These are phyloP conservation scores for Leptarthrus brevirostris DNA, from an alignment of 2,888 invertebrate genomes.

Conservation along the genomic window DNA sequence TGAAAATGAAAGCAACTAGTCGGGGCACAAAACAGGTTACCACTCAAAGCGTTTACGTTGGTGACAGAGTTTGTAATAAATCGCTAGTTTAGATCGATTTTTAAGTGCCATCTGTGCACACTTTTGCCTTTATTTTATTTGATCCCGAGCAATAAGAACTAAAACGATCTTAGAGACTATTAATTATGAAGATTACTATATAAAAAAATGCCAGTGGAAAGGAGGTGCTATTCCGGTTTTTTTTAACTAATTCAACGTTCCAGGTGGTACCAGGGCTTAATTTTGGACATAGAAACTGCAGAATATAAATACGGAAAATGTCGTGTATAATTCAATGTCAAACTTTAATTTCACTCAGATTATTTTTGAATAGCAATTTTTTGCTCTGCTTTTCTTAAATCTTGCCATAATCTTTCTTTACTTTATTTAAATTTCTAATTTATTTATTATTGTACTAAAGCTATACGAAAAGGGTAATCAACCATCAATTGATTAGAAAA, in stretches of 20 bases:
- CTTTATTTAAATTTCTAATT: no score
- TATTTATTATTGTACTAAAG: no score
- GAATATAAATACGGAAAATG: no score
- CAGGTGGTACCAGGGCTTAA: constrained; percentile 22
- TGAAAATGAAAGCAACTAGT: constrained; percentile 1
- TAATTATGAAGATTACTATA: background rate
- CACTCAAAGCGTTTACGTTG: constrained; percentile 5
- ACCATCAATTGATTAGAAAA: no score
- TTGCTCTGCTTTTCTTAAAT: no score
- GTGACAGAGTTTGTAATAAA: constrained; percentile 31
- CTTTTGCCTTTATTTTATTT: constrained; percentile 6
- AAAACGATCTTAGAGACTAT: background rate
- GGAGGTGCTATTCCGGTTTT: constrained; percentile 14
- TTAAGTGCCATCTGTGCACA: background rate
- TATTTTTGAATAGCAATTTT: no score
- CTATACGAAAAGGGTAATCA: no score
- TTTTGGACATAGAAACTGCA: constrained; percentile 28
- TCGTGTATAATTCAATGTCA: no score
- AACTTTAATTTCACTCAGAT: no score
- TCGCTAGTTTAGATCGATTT: background rate
- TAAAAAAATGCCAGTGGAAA: background rate
- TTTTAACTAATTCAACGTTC: background rate
- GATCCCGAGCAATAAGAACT: background rate
- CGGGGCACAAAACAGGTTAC: constrained; percentile 10
- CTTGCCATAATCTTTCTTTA: no score